Conservation (phyloP, 2,113 vertebrate genomes). For the Conger conger region DNA sequence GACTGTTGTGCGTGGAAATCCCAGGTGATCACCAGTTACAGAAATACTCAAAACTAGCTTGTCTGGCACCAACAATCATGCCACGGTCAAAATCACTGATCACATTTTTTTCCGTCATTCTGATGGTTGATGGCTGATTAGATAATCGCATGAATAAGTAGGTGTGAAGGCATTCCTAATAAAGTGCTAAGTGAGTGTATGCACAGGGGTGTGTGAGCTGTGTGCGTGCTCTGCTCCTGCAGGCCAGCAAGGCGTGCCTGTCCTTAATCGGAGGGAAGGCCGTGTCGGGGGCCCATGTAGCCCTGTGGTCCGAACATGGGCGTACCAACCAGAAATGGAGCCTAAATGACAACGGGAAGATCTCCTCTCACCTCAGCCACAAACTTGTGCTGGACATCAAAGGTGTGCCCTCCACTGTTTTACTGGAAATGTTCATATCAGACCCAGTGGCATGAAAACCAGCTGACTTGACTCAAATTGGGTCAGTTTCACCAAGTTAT, state of each 20-base stretch:
- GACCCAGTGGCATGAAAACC: background rate
- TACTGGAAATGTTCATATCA: background rate
- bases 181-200: background rate
- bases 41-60: too few species aligned
- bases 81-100: too few species aligned
- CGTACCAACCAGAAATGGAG: slow-evolving; percentile 79
- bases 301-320: slow-evolving; percentile 79
- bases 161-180: too few species aligned
- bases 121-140: too few species aligned
- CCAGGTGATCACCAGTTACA: too few species aligned
- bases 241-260: slow-evolving; percentile 76
- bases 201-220: background rate
- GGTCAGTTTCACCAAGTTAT: background rate
- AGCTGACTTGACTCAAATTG: background rate
- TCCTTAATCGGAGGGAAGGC: slow-evolving; percentile 80
- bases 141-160: too few species aligned
- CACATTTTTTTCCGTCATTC: too few species aligned
- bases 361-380: slow-evolving; percentile 74
- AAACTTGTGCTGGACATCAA: slow-evolving; percentile 79
- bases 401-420: slow-evolving; percentile 62
- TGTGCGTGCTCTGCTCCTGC: background rate
- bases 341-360: slow-evolving; percentile 73
- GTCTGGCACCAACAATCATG: too few species aligned
- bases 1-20: too few species aligned
- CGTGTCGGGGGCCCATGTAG: slow-evolving; percentile 72